Conservation (phyloP, 1,140 invertebrate species). For the Phenacoccus solenopsis region DNA sequence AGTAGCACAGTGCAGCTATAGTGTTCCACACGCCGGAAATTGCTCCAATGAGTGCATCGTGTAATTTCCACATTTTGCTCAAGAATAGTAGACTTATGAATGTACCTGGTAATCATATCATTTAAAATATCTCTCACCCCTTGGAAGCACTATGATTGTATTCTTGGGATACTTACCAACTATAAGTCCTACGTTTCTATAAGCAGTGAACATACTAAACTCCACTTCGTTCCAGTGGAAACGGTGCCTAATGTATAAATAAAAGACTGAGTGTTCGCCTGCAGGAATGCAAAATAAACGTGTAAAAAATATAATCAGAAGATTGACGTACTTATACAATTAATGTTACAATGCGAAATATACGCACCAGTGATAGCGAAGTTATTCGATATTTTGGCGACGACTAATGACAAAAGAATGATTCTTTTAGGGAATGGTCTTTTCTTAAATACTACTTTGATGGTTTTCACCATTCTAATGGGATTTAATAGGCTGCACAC, state of each 20-base stretch:
- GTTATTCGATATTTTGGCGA: neutral
- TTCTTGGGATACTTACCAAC: neutral
- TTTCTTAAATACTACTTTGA: neutral
- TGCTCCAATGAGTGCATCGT: conserved; percentile 16
- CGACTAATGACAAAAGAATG: neutral
- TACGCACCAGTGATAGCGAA: neutral
- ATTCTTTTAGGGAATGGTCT: neutral
- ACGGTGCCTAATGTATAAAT: neutral
- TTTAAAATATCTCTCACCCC: too few relatives aligned
- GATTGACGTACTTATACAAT: too few relatives aligned
- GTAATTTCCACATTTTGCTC: conserved; percentile 5
- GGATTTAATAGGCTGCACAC: neutral
- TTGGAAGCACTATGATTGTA: too few relatives aligned
- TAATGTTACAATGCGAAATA: too few relatives aligned
- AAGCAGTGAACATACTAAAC: neutral
- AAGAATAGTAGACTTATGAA: conserved; percentile 4
- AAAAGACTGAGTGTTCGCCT: neutral
- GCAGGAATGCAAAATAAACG: neutral
- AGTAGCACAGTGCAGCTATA: conserved; percentile 9
- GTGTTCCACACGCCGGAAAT: conserved; percentile 12
- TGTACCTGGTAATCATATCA: conserved; percentile 13
- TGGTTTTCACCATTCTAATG: neutral
- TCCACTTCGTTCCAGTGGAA: neutral
- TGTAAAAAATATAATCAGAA: too few relatives aligned
- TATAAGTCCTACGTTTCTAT: neutral